phyloP scores from a whole-genome alignment of 2,888 invertebrate species.

The Epinotia bilunana region DNA sequence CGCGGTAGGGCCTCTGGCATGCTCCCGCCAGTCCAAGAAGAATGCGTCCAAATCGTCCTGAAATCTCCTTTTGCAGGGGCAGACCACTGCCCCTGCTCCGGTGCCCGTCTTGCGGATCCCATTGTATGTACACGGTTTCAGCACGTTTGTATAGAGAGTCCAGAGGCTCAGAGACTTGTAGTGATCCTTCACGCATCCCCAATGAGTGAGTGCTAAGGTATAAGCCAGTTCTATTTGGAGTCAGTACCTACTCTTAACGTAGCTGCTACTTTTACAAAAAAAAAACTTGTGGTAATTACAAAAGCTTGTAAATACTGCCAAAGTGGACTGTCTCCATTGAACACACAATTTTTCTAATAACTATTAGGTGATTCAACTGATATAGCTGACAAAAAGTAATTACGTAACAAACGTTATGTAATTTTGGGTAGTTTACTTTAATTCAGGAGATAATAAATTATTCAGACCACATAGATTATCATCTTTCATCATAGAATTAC shows the following conservation, averaged over 20 bases:
- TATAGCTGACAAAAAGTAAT: background rate
- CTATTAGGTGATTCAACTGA: conserved; percentile 21
- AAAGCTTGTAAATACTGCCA: background rate
- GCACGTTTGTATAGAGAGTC: too few species aligned
- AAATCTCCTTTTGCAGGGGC: too few species aligned
- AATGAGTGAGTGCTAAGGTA: conserved; percentile 1
- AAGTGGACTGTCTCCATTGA: background rate
- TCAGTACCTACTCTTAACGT: conserved; percentile 16
- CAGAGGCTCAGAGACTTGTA: too few species aligned
- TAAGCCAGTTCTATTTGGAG: background rate
- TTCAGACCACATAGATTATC: too few species aligned
- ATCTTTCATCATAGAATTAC: too few species aligned
- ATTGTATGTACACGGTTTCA: too few species aligned
- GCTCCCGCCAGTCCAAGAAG: too few species aligned
- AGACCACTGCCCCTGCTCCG: too few species aligned
- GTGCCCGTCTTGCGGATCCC: too few species aligned
- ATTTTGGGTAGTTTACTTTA: background rate
- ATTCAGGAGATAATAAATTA: background rate
- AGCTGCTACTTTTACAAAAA: background rate
- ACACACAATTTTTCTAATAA: conserved; percentile 4
- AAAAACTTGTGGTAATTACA: background rate
- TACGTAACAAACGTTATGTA: background rate
- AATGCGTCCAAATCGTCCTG: too few species aligned
- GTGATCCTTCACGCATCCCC: background rate
- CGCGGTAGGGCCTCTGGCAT: too few species aligned